Evolutionary conservation across 2,888 invertebrate genomes (phyloP), one percentile per base, ranked within the genome.

Genomic region (Trisateles emortualis): DNA sequence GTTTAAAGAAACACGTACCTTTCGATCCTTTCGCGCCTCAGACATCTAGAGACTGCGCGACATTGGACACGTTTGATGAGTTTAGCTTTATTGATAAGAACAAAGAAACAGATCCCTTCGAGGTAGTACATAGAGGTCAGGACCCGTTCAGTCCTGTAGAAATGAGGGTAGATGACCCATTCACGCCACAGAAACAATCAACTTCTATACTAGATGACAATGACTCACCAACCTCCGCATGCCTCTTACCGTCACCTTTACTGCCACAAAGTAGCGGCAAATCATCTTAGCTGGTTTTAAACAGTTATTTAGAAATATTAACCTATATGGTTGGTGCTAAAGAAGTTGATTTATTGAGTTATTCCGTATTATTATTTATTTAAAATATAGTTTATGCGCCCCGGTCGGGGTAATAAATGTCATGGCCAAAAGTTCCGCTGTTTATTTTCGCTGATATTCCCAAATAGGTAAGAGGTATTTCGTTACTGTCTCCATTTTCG

Each of bases 181-280:
- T 38, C 60, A 71, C 49, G 44, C 61, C 73, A 4, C 56, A 45
- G 22, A 66, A 54, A 17, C 78, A 80, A 47, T 61, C 70, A 5
- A 50, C 78, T 0, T 93, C 91, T 0, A 87, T 93, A 49, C 68
- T 93, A 22, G 93, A 93, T 52, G 87, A 86, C 24, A 84, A 75
- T 19, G 83, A 87, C 11, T 92, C 92, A 0, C 91, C 93, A 0
- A 88, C 90, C 0, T 75, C 88, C 0, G 93, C 86, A 3, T 92
- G 92, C 44, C 80, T 94, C 0, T 74, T 95, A 33, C 95, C 95
- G 0, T 94, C 94, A 0, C 95, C 95, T 0, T 68, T 95, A n/a
- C 92, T 92, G 69, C 95, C 95, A 1, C 90, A 89, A 52, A 88
- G 69, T 40, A 84, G 79, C 51, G 63, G 54, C 24, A 85, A 86